Evolutionary conservation across 2,888 invertebrate genomes (phyloP), one percentile per base, ranked within the genome.

Genomic region (Hetaerina titia): DNA sequence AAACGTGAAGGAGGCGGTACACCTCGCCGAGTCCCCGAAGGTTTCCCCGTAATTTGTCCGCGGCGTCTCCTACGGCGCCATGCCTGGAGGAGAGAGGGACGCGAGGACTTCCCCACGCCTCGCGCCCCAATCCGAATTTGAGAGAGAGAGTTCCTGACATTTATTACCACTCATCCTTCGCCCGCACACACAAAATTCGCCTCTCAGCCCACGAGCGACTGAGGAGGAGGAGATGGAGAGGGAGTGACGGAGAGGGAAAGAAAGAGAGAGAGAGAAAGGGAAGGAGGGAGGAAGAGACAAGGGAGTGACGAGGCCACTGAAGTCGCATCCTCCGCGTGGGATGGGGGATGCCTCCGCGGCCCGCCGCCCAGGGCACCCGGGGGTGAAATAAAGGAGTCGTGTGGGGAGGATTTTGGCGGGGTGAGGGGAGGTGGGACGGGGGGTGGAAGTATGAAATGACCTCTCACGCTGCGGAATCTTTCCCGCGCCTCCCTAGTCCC

Each of bases 121-220:
- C 25, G 58, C 7, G 90, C 25, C 63, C 19, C 45, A 64, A 63
- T 17, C 90, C 64, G n/a, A 69, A 69, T 69, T 69, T 22, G 22
- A 69, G 69, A 60, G 60, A 60, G 90, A 89, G 57, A 64, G 45
- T 90, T 25, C 64, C 64, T 63, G 90, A 90, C 90, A 64, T 90
- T 90, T 90, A 90, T 90, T 90, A 63, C 90, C 90, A 45, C 90
- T n/a, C 64, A 64, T 45, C 64, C 63, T 25, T 60, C 90, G 60
- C 64, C 25, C 90, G 45, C 90, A 22, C 31, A 22, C 31, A 31
- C 90, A 13, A n/a, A 69, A 69, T 31, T 64, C 45, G 31, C 25
- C 17, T 15, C 90, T 69, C 45, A 45, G 45, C 45, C 45, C 45
- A 45, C 45, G 45, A 45, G 45, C 45, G 2, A 45, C 45, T 4